Base-by-base conservation (phyloP, 2,113 vertebrate species). In the Leptosomus discolor region DNA sequence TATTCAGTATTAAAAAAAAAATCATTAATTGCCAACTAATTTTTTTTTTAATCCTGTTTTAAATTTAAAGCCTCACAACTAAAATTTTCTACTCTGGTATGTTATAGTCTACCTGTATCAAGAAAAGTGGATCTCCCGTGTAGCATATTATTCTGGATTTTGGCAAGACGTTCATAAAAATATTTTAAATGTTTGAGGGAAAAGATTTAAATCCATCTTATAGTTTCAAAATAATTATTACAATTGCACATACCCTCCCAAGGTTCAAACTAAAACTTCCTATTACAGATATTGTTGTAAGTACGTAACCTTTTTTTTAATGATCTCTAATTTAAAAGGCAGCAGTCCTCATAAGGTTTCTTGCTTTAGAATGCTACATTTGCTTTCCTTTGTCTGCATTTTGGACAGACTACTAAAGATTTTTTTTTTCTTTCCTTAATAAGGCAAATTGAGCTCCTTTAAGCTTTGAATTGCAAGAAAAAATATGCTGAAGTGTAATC, bases 381-480 rank as follows among this genome's bases (percentile, higher is more conserved):
- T 93, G 17, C 54, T 91, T 81, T 94, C 36, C 27, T 85, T 84
- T 88, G 57, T 69, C 65, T 95, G 77, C 56, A 48, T 74, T 67
- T 71, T 80, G 65, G 69, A 81, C 37, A 89, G 53, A 70, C 22
- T 81, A 50, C 53, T 77, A 41, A 89, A 87, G 61, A 85, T 7
- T 0, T 80, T 24, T 41, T 56, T 32, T 61, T 89, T 92, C 82
- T 45, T 88, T 37, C 27, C 32, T 88, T 89, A 85, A 82, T 78
- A 93, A 96, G 36, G 56, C 50, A 96, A 86, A 94, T 87, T 83
- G 85, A 95, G n/a, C 48, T 90, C 36, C 53, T 91, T 67, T 90
- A 85, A 90, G 78, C 30, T 93, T 95, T 80, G 73, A 94, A 94
- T 87, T 91, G 53, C 60, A 63, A 81, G 78, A 71, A 77, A 85